Evolutionary conservation across 2,888 invertebrate genomes (phyloP).

Genomic region (Cephus spinipes): DNA sequence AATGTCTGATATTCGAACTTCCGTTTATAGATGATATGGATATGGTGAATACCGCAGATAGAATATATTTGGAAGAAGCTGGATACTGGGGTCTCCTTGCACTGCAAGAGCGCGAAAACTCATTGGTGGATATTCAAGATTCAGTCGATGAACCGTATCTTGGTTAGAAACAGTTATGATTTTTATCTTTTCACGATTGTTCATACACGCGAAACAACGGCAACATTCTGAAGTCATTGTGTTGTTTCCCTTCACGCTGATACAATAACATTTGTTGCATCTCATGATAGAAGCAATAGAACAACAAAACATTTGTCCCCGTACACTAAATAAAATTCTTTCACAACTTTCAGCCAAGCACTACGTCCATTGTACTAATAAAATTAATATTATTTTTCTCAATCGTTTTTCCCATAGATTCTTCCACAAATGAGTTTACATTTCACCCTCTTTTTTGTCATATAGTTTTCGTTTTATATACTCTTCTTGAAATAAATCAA

Average conservation of each 20-base stretch:
- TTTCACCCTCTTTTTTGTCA: background rate
- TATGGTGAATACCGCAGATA: conserved; percentile 52
- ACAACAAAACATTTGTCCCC: background rate
- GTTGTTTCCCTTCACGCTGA: background rate
- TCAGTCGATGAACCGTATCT: conserved; percentile 53
- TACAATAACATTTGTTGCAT: background rate
- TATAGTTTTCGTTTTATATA: background rate
- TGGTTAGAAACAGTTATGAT: conserved; percentile 49
- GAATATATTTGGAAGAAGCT: conserved; percentile 63
- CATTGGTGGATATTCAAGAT: conserved; percentile 53
- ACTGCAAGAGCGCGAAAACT: conserved; percentile 58
- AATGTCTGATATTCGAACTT: conserved; percentile 12
- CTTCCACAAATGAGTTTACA: background rate
- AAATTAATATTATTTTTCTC: background rate
- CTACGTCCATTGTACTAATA: background rate
- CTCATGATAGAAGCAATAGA: no score
- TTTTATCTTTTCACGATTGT: conserved; percentile 10
- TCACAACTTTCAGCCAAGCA: background rate
- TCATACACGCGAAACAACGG: background rate
- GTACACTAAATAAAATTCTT: background rate
- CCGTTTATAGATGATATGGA: conserved; percentile 52
- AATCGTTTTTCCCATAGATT: background rate
- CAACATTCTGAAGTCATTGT: background rate
- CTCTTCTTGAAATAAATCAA: conserved; percentile 13
- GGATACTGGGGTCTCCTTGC: conserved; percentile 63